Base-by-base conservation (phyloP, 2,888 invertebrate genomes). In the Sminthurides aquaticus region DNA sequence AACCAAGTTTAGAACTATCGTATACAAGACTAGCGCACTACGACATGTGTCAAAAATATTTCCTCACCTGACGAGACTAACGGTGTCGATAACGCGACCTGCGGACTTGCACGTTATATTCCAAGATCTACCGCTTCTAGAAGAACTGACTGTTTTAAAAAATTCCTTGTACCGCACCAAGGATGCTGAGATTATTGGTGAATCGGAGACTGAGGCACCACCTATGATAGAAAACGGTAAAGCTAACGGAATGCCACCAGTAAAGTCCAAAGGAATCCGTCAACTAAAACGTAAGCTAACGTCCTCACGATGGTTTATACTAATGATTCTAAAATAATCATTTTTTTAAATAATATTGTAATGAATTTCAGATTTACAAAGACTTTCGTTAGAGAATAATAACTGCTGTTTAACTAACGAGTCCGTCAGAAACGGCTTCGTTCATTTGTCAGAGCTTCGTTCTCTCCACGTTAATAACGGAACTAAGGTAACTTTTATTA, bases 401-500 rank as follows among this genome's bases (percentile, higher is more conserved):
- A 64, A 64, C 27, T 64, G 64, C 27, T 64, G 64, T 43, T 43
- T 64, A 15, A 64, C 64, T 11, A 52, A 64, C 26, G 48, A 58
- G 29, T 57, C 64, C 2, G 15, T 64, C 3, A 49, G 29, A 49
- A 29, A 54, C 34, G 64, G 64, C 1, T 58, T 64, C 18, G 24
- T 58, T 15, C 24, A 57, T 48, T 52, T 64, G 11, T 26, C 22
- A 8, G 29, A 49, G 22, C 28, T 64, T 1, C 28, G 54, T 2
- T 52, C 58, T 22, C 25, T 64, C 3, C 22, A 49, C 22, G 54
- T 64, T 18, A 64, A 28, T 29, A 48, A 57, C 11, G 58, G 52
- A 1, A 57, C 48, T 29, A 58, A 54, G 52, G 64, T 64, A 34
- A 24, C 2, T 15, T 28, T 34, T 34, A n/a, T n/a, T n/a, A n/a